Conservation (phyloP, 2,888 invertebrate species). For the Acronicta leporina region DNA sequence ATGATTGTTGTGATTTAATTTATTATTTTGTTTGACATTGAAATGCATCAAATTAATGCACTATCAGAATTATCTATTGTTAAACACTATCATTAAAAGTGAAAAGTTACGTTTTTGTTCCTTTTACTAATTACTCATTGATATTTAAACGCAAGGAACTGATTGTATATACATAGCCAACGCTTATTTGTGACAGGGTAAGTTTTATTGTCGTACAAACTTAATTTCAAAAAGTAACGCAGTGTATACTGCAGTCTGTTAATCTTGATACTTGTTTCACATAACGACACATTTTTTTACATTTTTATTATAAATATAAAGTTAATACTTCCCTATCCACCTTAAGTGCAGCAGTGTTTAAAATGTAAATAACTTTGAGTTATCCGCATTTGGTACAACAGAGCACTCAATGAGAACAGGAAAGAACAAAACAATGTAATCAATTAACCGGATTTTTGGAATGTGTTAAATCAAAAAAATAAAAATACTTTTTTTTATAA, state of each 20-base stretch:
- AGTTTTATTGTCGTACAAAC: slow-evolving; percentile 1
- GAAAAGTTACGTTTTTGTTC: too few species aligned
- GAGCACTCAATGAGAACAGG: slow-evolving; percentile 84
- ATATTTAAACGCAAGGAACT: too few species aligned
- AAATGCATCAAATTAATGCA: too few species aligned
- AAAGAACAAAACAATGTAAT: slow-evolving; percentile 63
- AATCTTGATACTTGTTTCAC: slow-evolving; percentile 44
- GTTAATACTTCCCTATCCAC: slow-evolving; percentile 75
- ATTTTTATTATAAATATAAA: slow-evolving; percentile 41
- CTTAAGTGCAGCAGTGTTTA: slow-evolving; percentile 86
- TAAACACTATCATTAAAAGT: too few species aligned
- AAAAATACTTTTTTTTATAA: slow-evolving; percentile 55
- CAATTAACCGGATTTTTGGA: slow-evolving; percentile 71
- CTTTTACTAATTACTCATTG: too few species aligned
- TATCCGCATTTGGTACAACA: slow-evolving; percentile 87
- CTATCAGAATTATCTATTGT: too few species aligned
- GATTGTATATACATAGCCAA: too few species aligned
- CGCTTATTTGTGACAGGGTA: not conserved
- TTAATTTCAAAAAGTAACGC: slow-evolving; percentile 1
- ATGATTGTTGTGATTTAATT: too few species aligned
- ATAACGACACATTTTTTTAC: slow-evolving; percentile 37
- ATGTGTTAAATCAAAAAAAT: slow-evolving; percentile 71
- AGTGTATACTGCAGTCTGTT: slow-evolving; percentile 24
- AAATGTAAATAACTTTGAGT: slow-evolving; percentile 80
- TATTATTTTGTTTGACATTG: too few species aligned